These are phyloP conservation scores for Pelecanoides urinatrix DNA, from an alignment of 2,113 vertebrate species.

Conservation along the genomic window DNA sequence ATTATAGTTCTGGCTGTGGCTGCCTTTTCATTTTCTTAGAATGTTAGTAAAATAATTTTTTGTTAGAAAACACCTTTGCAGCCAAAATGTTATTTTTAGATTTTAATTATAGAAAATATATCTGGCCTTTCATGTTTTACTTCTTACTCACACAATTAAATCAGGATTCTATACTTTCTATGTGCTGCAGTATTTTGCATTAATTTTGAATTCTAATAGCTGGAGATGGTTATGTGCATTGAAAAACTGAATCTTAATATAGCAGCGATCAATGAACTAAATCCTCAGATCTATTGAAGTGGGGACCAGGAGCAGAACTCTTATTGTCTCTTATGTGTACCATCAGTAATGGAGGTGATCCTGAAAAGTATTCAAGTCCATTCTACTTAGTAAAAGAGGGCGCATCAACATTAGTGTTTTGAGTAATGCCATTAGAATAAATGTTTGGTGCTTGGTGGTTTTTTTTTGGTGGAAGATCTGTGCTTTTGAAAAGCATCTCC, in stretches of 20 bases:
- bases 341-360: neutral
- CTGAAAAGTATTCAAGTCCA: neutral
- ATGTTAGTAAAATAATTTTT: neutral
- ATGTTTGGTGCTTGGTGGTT: accelerated
- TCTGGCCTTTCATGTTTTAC: neutral
- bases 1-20: neutral
- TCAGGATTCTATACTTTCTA: neutral
- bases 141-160: neutral
- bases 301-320: neutral
- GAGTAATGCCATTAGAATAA: neutral
- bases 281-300: neutral
- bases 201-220: neutral
- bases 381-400: neutral
- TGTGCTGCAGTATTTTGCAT: neutral
- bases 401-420: neutral
- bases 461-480: neutral
- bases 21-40: neutral
- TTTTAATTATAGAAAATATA: neutral
- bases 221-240: neutral
- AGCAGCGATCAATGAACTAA: neutral
- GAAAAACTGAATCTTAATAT: neutral
- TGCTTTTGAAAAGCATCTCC: neutral
- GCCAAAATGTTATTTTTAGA: neutral
- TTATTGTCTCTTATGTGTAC: neutral
- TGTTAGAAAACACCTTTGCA: neutral